phyloP scores from a whole-genome alignment of 2,888 invertebrate species.

The Amiota minor region DNA sequence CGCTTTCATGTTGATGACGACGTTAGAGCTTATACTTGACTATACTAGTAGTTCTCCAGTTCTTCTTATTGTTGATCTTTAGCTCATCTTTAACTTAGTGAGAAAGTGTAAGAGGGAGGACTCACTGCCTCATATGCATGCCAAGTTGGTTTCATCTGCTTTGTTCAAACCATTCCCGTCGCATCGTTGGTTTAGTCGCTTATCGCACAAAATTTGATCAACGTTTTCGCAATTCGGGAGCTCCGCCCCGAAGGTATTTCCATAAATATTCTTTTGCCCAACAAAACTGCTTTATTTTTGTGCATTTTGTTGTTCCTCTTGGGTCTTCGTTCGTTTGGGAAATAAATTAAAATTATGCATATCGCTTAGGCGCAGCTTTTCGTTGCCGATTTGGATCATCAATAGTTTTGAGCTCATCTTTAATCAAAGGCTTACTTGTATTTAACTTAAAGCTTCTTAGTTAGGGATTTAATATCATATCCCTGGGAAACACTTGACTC shows the following conservation, averaged over 20 bases:
- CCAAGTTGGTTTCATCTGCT: conserved; percentile 33
- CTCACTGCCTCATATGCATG: conserved; percentile 52
- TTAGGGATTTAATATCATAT: conserved; percentile 16
- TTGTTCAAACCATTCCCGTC: conserved; percentile 10
- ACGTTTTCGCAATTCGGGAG: conserved; percentile 73
- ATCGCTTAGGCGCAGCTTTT: conserved; percentile 55
- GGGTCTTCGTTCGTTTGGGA: conserved; percentile 50
- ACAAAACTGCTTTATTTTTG: conserved; percentile 42
- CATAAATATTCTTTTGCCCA: conserved; percentile 58
- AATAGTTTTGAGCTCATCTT: conserved; percentile 45
- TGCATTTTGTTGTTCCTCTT: conserved; percentile 52
- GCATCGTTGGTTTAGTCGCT: conserved; percentile 43
- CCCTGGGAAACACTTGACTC: conserved; percentile 29
- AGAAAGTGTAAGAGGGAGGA: neutral
- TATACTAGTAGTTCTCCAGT: neutral
- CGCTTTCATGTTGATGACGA: conserved; percentile 38
- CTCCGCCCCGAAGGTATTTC: conserved; percentile 72
- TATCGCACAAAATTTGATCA: conserved; percentile 67
- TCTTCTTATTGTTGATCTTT: neutral
- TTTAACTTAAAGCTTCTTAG: neutral
- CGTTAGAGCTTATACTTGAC: conserved; percentile 31
- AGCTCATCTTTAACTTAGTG: neutral
- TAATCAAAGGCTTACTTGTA: neutral
- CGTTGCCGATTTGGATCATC: conserved; percentile 37
- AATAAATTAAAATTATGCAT: conserved; percentile 68